Base-by-base conservation (phyloP, 2,888 invertebrate genomes). In the Melinaea marsaeus region DNA sequence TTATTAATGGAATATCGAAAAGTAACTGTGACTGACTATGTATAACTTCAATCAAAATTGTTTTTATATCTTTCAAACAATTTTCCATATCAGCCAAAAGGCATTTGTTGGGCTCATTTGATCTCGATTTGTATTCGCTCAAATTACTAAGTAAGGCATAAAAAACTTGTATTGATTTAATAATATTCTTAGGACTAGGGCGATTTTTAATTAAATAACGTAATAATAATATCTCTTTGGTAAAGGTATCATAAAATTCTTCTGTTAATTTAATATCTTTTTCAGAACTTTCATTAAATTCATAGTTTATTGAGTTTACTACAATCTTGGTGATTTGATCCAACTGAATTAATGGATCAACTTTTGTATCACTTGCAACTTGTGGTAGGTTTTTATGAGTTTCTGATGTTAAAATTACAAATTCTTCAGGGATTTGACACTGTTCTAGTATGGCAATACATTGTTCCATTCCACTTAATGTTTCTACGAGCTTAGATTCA, bases 81-180 rank as follows among this genome's bases (percentile, higher is more conserved):
- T 79, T 77, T 67, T 84, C 78, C 13, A 82, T 76, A 45, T 81
- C 77, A 48, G 69, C 57, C 2, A 86, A 70, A 67, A 87, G 70
- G 64, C 74, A 78, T 4, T 64, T 71, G 62, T 75, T 78, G 13
- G 83, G 69, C 58, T 85, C 80, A 48, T 79, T 72, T 3, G 83
- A 72, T 9, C 69, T 72, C 3, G 63, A 60, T 73, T 83, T 83
- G 65, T 88, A 87, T 34, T 79, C 73, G 58, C 73, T 75, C 7
- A 88, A 77, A 2, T 74, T 75, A 57, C 64, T 74, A 70, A 81
- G 76, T 4, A 89, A 67, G 11, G 74, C 75, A 59, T 65, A 77
- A 69, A 85, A 87, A 70, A 88, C 84, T 73, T 88, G 86, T 33
- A 88, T 68, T 42, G 89, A 73, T 65, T 88, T 76, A 61, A 89